phyloP scores from a whole-genome alignment of 2,797 vertebrate genomes.

The Garrulus glandarius region DNA sequence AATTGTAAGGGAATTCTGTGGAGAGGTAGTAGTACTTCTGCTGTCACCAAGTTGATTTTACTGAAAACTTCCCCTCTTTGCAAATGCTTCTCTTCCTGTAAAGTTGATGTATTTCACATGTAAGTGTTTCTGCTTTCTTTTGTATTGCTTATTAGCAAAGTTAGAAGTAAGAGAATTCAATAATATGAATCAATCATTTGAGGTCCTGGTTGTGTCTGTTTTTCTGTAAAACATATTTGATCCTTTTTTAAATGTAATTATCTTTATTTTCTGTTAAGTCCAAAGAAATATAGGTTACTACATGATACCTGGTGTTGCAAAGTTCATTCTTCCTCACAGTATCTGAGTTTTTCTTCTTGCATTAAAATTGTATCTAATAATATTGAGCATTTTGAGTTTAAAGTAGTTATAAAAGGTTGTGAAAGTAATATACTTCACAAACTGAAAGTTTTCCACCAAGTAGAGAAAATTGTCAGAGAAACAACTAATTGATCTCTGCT shows the following conservation, averaged over 20 bases:
- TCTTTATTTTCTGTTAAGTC: not conserved
- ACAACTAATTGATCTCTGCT: conserved; percentile 86
- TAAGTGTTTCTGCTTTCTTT: not conserved
- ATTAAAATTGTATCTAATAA: not conserved
- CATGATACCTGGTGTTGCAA: not conserved
- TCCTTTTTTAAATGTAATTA: not conserved
- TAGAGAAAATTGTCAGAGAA: conserved; percentile 74
- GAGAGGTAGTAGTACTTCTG: not conserved
- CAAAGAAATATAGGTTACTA: not conserved
- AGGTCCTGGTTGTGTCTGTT: not conserved
- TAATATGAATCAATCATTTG: not conserved
- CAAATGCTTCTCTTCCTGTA: not conserved
- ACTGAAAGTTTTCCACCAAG: conserved; percentile 68
- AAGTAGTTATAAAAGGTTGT: conserved; percentile 1
- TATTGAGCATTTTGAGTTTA: not conserved
- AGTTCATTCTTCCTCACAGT: not conserved
- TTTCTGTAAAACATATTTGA: not conserved
- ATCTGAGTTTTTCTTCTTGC: not conserved
- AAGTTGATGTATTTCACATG: not conserved
- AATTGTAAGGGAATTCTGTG: not conserved
- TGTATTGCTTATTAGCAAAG: not conserved
- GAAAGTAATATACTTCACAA: conserved; percentile 15
- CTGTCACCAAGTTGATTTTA: not conserved
- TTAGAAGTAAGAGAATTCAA: not conserved
- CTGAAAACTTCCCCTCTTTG: not conserved